Base-by-base conservation (phyloP, 1,140 invertebrate species). In the Anastrepha obliqua region DNA sequence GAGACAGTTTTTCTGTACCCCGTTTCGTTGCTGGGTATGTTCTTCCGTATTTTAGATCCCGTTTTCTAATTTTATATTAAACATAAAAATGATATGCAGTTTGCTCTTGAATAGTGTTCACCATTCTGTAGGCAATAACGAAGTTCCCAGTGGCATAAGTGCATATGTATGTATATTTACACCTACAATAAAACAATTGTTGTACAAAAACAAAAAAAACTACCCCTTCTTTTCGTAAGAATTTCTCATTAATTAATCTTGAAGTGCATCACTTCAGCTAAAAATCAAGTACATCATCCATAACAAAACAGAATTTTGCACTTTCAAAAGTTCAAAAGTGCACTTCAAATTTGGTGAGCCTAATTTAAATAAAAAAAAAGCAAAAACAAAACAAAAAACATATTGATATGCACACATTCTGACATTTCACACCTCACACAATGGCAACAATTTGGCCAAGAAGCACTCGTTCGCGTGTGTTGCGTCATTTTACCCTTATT, bases 371-470 rank as follows among this genome's bases (percentile, higher is more conserved):
- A 29, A 29, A 29, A 29, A 29, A 29, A 64, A 20, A 20, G 62
- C 29, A 29, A 29, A 1, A 29, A 29, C 29, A 55, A 55, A 55
- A 55, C 51, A 55, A 55, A 55, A 55, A 55, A 55, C 6, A 11
- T 55, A 8, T 55, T 55, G 51, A 8, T 55, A 7, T 55, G 51
- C 51, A 55, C 3, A 8, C 51, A 55, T 55, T 67, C 39, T 42
- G 9, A 67, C 64, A 67, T 74, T 74, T 74, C 67, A 74, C 67
- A 74, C 67, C 67, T 74, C 13, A 74, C 11, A 74, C 67, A 74
- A 74, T 74, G 8, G 64, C 62, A 64, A 64, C 62, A 20, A 64
- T 29, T 64, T 20, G 65, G 65, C 11, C 9, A 11, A 15, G 13
- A 42, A 42, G 42, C 67, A 17, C 44, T 44, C 67, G 67, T 74